Evolutionary conservation across 2,888 invertebrate genomes (phyloP).

Genomic region (Papilio gigon): DNA sequence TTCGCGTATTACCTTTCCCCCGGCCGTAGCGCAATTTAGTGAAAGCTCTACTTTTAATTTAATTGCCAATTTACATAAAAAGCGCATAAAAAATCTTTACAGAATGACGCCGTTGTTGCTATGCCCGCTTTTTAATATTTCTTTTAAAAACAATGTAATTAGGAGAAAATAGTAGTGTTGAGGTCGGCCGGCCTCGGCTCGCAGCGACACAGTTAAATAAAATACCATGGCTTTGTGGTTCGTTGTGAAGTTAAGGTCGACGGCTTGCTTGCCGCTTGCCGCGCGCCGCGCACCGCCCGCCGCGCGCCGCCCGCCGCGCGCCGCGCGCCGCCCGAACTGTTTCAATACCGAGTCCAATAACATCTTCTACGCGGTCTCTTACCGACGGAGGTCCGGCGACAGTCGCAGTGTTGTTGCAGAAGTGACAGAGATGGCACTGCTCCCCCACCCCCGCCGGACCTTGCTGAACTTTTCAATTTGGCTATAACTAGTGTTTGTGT

Average conservation of each 20-base stretch:
- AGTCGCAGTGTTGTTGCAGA: too few relatives aligned
- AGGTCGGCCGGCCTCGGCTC: background rate
- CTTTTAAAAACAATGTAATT: background rate
- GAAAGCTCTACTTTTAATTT: constrained; percentile 14
- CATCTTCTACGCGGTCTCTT: background rate
- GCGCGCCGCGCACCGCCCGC: too few relatives aligned
- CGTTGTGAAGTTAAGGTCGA: background rate
- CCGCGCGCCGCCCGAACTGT: too few relatives aligned
- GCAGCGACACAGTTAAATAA: background rate
- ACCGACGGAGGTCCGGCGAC: too few relatives aligned
- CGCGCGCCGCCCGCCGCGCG: too few relatives aligned
- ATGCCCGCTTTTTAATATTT: background rate
- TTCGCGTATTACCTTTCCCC: background rate
- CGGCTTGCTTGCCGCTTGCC: background rate
- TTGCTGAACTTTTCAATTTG: constrained; percentile 16
- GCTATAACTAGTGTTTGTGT: constrained; percentile 5
- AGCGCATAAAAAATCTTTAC: background rate
- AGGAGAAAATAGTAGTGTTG: background rate
- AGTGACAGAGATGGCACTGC: too few relatives aligned
- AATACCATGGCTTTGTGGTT: background rate
- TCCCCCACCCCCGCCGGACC: background rate
- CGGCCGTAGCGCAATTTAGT: background rate
- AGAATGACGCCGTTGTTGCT: background rate
- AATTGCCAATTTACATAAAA: constrained; percentile 4
- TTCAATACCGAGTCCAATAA: too few relatives aligned